A percentile compares a stretch with the other conserved stretches of the same genome.
Conservation (phyloP, 2,888 invertebrate genomes). For the Sphaerophoria rueppellii region DNA sequence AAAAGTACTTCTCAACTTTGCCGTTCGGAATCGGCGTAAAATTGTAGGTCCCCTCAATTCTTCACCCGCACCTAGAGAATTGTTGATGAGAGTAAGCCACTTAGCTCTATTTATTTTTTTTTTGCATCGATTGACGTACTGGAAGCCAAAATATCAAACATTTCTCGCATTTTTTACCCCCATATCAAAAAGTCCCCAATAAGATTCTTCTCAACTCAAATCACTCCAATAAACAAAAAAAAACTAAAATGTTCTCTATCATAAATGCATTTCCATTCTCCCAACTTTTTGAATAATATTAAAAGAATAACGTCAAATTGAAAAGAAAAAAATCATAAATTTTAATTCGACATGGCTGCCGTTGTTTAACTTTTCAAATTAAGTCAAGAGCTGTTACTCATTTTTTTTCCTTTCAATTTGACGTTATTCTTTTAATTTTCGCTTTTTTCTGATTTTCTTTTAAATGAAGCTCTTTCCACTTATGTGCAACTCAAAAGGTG, state of each 20-base stretch:
- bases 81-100: no score
- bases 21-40: no score
- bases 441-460: neutral
- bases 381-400: constrained; percentile 34
- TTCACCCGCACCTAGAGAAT: no score
- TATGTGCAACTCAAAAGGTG: constrained; percentile 49
- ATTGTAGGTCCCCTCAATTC: no score
- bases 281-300: constrained; percentile 19
- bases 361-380: constrained; percentile 36
- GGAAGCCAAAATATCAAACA: no score
- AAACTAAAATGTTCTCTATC: constrained; percentile 2
- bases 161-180: no score
- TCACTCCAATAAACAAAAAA: neutral
- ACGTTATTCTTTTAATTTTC: neutral
- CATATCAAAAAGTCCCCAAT: neutral
- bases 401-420: neutral
- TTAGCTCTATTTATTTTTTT: no score
- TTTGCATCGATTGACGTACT: no score
- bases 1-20: no score
- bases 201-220: neutral
- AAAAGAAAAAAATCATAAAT: constrained; percentile 49
- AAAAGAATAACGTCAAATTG: no score
- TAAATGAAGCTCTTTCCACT: constrained; percentile 32
- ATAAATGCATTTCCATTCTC: neutral
- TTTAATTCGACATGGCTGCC: constrained; percentile 40